phyloP scores from a whole-genome alignment of 1,140 invertebrate genomes.

The Drosophila navojoa region DNA sequence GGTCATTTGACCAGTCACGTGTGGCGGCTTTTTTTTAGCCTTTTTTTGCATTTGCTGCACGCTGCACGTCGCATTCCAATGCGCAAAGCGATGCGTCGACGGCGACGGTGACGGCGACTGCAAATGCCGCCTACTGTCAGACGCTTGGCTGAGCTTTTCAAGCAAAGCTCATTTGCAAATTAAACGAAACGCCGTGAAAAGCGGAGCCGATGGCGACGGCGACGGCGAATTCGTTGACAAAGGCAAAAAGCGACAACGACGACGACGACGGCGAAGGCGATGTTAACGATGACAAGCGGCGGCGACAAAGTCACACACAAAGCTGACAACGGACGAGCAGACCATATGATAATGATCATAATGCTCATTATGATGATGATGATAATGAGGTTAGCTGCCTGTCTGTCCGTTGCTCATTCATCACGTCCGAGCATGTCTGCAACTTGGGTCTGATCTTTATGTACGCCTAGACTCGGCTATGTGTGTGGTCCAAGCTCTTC shows the following conservation, averaged over 20 bases:
- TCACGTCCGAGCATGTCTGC: conserved; percentile 62
- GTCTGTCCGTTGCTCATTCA: conserved; percentile 62
- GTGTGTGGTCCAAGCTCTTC: conserved; percentile 64
- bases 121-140: conserved; percentile 52
- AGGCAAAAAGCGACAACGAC: conserved; percentile 3
- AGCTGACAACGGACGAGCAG: conserved; percentile 69
- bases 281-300: conserved; percentile 50
- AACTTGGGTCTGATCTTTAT: conserved; percentile 29
- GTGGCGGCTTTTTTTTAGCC: conserved; percentile 1
- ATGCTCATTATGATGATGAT: conserved; percentile 8
- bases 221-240: not conserved
- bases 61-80: conserved; percentile 20
- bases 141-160: conserved; percentile 38
- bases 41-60: conserved; percentile 2
- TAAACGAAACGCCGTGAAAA: conserved; percentile 62
- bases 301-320: conserved; percentile 78
- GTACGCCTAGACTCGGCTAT: conserved; percentile 24
- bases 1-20: conserved; percentile 34
- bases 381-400: conserved; percentile 26
- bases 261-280: conserved; percentile 9
- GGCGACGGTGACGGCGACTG: not conserved
- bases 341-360: conserved; percentile 16
- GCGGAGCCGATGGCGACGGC: conserved; percentile 19
- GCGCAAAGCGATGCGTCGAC: not conserved
- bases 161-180: conserved; percentile 76